Conservation (phyloP, 2,888 invertebrate genomes). For the Pyralis farinalis region DNA sequence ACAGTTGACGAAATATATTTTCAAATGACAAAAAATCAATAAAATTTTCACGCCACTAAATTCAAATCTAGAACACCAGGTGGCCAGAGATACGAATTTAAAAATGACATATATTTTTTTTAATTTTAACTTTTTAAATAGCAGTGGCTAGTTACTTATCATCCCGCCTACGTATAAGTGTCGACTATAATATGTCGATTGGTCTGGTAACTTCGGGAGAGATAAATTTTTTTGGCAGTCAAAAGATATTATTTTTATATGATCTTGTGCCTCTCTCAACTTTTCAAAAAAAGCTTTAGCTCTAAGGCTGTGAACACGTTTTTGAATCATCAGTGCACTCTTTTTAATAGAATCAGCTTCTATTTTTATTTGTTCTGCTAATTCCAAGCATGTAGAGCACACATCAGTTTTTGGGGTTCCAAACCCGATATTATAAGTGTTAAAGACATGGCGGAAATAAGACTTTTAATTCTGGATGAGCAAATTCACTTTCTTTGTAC, state of each 20-base stretch:
- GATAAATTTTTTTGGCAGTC: slow-evolving; percentile 6
- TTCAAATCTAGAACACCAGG: too few relatives aligned
- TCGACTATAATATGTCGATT: slow-evolving; percentile 31
- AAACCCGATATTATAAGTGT: slow-evolving; percentile 23
- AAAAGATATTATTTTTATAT: slow-evolving; percentile 6
- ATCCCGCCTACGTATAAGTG: too few relatives aligned
- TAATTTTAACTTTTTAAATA: too few relatives aligned
- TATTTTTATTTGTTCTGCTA: slow-evolving; percentile 19
- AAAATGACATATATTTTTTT: too few relatives aligned
- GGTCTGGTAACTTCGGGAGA: slow-evolving; percentile 2
- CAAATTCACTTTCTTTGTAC: slow-evolving; percentile 15
- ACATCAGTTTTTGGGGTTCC: slow-evolving; percentile 21
- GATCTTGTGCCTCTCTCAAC: slow-evolving; percentile 3
- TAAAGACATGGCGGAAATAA: slow-evolving; percentile 23
- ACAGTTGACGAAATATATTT: too few relatives aligned
- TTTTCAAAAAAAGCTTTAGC: slow-evolving; percentile 15
- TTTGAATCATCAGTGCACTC: slow-evolving; percentile 13
- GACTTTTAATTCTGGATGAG: slow-evolving; percentile 13
- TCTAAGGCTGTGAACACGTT: slow-evolving; percentile 16
- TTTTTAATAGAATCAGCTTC: slow-evolving; percentile 16
- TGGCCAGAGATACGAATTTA: too few relatives aligned
- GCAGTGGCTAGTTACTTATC: too few relatives aligned
- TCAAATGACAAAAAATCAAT: too few relatives aligned
- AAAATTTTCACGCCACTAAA: too few relatives aligned
- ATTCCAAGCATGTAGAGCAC: slow-evolving; percentile 21